These are phyloP conservation scores for Teinopalpus imperialis DNA, from an alignment of 2,888 invertebrate species.

Conservation along the genomic window DNA sequence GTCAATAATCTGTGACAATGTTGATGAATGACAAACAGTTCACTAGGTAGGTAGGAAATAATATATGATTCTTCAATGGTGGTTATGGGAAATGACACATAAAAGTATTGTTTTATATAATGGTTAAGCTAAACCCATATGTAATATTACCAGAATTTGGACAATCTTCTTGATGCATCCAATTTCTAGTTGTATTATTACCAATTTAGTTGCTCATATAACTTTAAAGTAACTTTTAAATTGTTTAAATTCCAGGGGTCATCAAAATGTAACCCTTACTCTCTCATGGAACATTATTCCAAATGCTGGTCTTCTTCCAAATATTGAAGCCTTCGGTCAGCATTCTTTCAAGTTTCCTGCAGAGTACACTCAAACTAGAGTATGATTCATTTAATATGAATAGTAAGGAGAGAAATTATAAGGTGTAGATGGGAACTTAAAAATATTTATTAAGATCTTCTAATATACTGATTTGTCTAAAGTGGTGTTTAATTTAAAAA, in stretches of 20 bases:
- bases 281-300: slow-evolving; percentile 99
- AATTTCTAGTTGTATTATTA: no score
- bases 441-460: slow-evolving; percentile 46
- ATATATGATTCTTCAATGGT: no score
- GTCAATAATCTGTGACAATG: no score
- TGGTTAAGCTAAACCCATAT: no score
- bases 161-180: no score
- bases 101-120: no score
- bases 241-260: slow-evolving; percentile 91
- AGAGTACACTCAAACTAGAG: slow-evolving; percentile 87
- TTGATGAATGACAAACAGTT: no score
- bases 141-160: no score
- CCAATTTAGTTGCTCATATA: no score
- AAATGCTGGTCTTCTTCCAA: slow-evolving; percentile 97
- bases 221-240: no score
- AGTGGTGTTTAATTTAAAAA: slow-evolving; percentile 40
- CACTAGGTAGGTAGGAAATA: no score
- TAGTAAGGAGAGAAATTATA: slow-evolving; percentile 25
- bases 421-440: slow-evolving; percentile 32
- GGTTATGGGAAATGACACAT: no score
- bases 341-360: slow-evolving; percentile 95
- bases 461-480: slow-evolving; percentile 46
- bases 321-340: slow-evolving; percentile 90
- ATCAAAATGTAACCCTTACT: slow-evolving; percentile 96
- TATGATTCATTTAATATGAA: slow-evolving; percentile 61